These are phyloP conservation scores for Tachina grossa DNA, from an alignment of 2,888 invertebrate genomes.

Conservation along the genomic window DNA sequence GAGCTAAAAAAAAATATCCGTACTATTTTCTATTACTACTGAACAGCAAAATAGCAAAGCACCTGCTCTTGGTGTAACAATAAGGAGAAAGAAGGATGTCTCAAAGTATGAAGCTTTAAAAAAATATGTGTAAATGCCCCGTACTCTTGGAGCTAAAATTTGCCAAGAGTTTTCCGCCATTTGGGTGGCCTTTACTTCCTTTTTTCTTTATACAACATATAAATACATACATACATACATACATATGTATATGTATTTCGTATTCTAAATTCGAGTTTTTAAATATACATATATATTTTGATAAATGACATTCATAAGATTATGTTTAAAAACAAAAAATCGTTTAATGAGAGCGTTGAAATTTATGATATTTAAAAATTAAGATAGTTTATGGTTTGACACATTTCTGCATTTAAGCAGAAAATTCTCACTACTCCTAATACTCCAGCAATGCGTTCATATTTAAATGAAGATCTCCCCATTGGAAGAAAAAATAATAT, in stretches of 20 bases:
- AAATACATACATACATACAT: too few species aligned
- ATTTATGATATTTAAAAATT: constrained; percentile 78
- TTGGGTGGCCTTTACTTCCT: constrained; percentile 59
- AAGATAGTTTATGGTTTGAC: constrained; percentile 70
- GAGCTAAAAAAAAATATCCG: constrained; percentile 43
- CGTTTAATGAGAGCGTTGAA: constrained; percentile 79
- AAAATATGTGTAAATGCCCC: neutral
- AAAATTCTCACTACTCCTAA: constrained; percentile 70
- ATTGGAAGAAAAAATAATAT: neutral
- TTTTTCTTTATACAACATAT: neutral
- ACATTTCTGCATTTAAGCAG: constrained; percentile 71
- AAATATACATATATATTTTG: constrained; percentile 36
- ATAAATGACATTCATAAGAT: constrained; percentile 61
- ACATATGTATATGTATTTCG: too few species aligned
- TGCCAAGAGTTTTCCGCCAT: constrained; percentile 40
- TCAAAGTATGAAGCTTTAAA: neutral
- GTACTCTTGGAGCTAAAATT: constrained; percentile 29
- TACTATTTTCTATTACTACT: constrained; percentile 6
- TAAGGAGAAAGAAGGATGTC: neutral
- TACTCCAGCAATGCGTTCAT: constrained; percentile 1
- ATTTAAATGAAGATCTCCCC: constrained; percentile 48
- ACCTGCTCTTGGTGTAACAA: constrained; percentile 51
- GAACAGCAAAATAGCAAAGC: constrained; percentile 26
- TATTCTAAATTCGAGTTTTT: constrained; percentile 40
- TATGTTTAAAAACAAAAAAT: constrained; percentile 14